These are phyloP conservation scores for Caenorhabditis sp. DNA, from an alignment of 2,888 invertebrate species.

Conservation along the genomic window DNA sequence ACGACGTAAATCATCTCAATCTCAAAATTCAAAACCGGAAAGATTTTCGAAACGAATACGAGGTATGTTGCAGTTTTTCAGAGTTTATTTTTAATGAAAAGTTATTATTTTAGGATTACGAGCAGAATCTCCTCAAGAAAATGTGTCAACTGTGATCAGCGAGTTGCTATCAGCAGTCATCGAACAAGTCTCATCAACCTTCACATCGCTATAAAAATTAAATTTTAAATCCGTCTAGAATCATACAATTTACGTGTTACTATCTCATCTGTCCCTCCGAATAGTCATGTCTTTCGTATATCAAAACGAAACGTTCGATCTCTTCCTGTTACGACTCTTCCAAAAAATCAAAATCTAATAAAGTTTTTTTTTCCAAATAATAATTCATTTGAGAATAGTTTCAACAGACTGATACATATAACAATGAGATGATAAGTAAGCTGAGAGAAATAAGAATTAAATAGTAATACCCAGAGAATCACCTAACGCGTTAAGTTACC, in stretches of 20 bases:
- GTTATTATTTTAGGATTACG: background rate
- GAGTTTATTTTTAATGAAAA: too few relatives aligned
- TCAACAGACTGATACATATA: background rate
- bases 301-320: too few relatives aligned
- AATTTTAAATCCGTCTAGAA: too few relatives aligned
- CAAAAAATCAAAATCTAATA: too few relatives aligned
- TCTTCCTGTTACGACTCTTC: too few relatives aligned
- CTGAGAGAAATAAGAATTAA: too few relatives aligned
- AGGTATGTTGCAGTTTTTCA: background rate
- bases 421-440: too few relatives aligned
- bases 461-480: background rate
- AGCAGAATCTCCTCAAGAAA: background rate
- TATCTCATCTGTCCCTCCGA: background rate
- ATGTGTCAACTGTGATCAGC: background rate
- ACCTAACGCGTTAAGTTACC: background rate
- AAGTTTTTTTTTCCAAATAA: too few relatives aligned
- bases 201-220: background rate
- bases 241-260: background rate
- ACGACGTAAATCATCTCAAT: background rate
- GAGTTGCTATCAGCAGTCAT: background rate
- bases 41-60: background rate
- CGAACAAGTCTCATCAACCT: background rate
- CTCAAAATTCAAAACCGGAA: background rate
- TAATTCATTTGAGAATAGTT: background rate
- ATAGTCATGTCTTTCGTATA: background rate